phyloP scores from a whole-genome alignment of 1,140 invertebrate species.

The Aphidius gifuensis region DNA sequence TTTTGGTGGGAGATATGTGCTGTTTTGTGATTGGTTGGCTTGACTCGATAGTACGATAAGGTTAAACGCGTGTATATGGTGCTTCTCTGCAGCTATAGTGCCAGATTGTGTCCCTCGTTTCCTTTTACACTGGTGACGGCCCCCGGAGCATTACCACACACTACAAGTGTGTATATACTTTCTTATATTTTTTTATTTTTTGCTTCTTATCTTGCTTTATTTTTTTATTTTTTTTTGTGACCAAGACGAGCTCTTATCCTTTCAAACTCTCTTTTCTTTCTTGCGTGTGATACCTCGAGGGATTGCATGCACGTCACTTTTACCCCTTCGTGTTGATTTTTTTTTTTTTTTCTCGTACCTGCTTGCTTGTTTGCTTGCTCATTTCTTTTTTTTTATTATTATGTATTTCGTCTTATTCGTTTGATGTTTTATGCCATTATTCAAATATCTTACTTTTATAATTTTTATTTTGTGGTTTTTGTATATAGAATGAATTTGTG shows the following conservation, averaged over 20 bases:
- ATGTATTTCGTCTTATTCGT: conserved; percentile 5
- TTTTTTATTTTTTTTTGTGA: no score
- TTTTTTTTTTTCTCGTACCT: conserved; percentile 13
- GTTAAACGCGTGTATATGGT: conserved; percentile 7
- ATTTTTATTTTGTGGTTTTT: background rate
- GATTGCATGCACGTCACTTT: conserved; percentile 10
- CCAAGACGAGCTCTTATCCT: no score
- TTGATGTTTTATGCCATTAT: background rate
- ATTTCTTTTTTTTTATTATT: conserved; percentile 13
- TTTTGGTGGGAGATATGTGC: background rate
- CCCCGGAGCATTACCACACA: conserved; percentile 15
- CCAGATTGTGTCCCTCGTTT: conserved; percentile 11
- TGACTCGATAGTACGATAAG: conserved; percentile 9
- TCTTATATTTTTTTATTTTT: background rate
- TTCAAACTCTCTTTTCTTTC: background rate
- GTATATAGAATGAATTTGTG: background rate
- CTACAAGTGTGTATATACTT: conserved; percentile 2
- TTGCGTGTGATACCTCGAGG: conserved; percentile 7
- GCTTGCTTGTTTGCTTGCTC: background rate
- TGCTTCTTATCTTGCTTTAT: background rate
- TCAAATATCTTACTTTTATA: background rate
- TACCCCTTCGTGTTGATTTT: conserved; percentile 12
- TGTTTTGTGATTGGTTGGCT: background rate
- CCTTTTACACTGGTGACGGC: conserved; percentile 8
- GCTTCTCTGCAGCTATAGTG: background rate